These are phyloP conservation scores for Drosophila antonietae DNA, from an alignment of 2,888 invertebrate genomes.

Conservation along the genomic window DNA sequence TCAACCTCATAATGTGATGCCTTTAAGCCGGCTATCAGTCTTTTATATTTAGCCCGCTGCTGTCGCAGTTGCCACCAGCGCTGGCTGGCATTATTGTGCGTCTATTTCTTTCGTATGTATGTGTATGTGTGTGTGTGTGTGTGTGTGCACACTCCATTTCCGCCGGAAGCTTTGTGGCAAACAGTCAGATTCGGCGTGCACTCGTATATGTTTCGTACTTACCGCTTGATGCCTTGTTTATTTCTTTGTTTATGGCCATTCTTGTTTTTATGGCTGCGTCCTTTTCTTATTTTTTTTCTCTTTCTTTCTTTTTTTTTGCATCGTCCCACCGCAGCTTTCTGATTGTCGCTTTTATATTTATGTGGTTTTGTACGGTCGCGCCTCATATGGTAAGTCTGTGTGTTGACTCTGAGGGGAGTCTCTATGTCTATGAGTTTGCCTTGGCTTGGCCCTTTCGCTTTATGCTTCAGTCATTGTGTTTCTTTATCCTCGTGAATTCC, in stretches of 20 bases:
- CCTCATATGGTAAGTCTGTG: slow-evolving; percentile 61
- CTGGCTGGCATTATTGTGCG: slow-evolving; percentile 39
- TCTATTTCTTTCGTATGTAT: slow-evolving; percentile 37
- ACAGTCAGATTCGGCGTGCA: slow-evolving; percentile 50
- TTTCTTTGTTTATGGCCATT: slow-evolving; percentile 73
- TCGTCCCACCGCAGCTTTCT: slow-evolving; percentile 34
- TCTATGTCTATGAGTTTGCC: slow-evolving; percentile 43
- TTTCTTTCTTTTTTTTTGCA: not conserved
- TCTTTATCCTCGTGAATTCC: slow-evolving; percentile 50
- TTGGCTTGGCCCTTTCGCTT: slow-evolving; percentile 48
- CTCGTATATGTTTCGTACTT: slow-evolving; percentile 58
- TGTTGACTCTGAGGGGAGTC: slow-evolving; percentile 12
- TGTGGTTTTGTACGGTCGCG: slow-evolving; percentile 61
- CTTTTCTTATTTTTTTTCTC: not conserved
- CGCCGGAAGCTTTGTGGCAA: slow-evolving; percentile 70
- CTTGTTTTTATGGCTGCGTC: slow-evolving; percentile 54
- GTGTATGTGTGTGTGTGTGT: slow-evolving; percentile 20
- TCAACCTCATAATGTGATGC: slow-evolving; percentile 72
- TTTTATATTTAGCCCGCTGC: slow-evolving; percentile 63
- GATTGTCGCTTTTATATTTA: slow-evolving; percentile 73
- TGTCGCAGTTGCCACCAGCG: slow-evolving; percentile 48
- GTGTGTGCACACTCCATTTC: slow-evolving; percentile 64
- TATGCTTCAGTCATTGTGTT: slow-evolving; percentile 54
- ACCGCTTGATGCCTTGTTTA: slow-evolving; percentile 72
- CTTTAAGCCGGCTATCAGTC: slow-evolving; percentile 69